Evolutionary conservation across 2,113 vertebrate genomes (phyloP).

Genomic region (Ochotona princeps): DNA sequence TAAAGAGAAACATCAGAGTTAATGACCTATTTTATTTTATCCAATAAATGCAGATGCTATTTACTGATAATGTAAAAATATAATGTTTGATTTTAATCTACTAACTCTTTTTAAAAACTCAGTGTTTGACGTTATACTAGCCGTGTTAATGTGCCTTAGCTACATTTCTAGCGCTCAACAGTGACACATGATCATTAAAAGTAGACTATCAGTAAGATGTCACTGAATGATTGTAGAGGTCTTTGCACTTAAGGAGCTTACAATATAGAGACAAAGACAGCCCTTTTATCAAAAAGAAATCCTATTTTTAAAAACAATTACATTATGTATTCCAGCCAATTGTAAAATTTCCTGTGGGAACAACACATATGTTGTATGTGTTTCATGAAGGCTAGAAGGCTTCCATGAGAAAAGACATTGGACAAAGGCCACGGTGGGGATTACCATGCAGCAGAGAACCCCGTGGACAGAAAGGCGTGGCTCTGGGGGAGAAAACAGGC

Average conservation of each 20-base stretch:
- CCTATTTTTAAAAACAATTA: background rate
- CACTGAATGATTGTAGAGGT: background rate
- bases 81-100: background rate
- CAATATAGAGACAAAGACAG: background rate
- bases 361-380: background rate
- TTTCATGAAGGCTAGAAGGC: background rate
- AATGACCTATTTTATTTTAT: conserved; percentile 35
- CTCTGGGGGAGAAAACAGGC: background rate
- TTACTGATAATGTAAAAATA: conserved; percentile 21
- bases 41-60: background rate
- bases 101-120: background rate
- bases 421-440: background rate
- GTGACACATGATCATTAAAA: background rate
- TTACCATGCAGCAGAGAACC: background rate
- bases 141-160: background rate
- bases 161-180: background rate
- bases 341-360: background rate
- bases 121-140: background rate
- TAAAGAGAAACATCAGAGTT: conserved; percentile 19
- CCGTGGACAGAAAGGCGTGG: background rate
- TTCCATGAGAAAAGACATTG: background rate
- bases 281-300: background rate
- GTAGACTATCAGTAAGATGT: background rate
- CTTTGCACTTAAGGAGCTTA: conserved; percentile 1
- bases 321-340: conserved; percentile 12